Percentiles rank a stretch among this genome's conserved stretches.
Conservation (phyloP, 2,113 vertebrate species). For the Rhinogobius similis region DNA sequence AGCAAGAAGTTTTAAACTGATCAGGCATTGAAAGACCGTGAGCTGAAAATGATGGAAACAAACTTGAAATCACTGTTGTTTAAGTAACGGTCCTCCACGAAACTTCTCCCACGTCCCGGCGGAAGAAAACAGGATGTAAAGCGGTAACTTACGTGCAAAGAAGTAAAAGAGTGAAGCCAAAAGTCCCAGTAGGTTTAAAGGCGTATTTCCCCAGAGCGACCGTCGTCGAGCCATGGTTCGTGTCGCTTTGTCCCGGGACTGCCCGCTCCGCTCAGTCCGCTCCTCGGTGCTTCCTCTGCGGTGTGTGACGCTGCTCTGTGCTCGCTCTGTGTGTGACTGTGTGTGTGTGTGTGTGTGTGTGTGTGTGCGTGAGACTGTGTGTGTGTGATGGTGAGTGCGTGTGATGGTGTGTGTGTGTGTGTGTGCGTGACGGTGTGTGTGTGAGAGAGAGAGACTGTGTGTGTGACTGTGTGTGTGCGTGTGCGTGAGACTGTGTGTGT, state of each 20-base stretch:
- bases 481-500: too few species aligned
- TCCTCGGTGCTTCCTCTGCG: background rate
- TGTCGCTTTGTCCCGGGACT: background rate
- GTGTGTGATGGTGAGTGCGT: too few species aligned
- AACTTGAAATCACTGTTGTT: slow-evolving; percentile 1
- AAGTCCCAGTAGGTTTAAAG: slow-evolving; percentile 44
- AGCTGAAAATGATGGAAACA: slow-evolving; percentile 7
- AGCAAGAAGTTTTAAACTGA: slow-evolving; percentile 1
- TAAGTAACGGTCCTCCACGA: slow-evolving; percentile 4
- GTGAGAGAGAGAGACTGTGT: too few species aligned
- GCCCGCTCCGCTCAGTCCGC: slow-evolving; percentile 26
- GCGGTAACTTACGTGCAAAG: slow-evolving; percentile 66
- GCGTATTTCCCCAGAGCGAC: slow-evolving; percentile 36
- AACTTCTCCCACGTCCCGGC: slow-evolving; percentile 31
- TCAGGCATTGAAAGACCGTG: background rate
- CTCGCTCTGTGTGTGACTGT: background rate
- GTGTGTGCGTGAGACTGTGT: too few species aligned
- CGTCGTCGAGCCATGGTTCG: slow-evolving; percentile 70
- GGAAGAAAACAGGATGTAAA: slow-evolving; percentile 16
- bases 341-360: too few species aligned
- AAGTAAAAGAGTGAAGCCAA: slow-evolving; percentile 55
- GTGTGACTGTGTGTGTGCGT: too few species aligned
- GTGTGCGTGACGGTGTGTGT: too few species aligned
- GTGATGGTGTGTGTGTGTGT: slow-evolving; percentile 5
- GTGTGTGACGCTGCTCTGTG: background rate